Conservation (phyloP, 2,797 vertebrate species). For the Smutsia gigantea region DNA sequence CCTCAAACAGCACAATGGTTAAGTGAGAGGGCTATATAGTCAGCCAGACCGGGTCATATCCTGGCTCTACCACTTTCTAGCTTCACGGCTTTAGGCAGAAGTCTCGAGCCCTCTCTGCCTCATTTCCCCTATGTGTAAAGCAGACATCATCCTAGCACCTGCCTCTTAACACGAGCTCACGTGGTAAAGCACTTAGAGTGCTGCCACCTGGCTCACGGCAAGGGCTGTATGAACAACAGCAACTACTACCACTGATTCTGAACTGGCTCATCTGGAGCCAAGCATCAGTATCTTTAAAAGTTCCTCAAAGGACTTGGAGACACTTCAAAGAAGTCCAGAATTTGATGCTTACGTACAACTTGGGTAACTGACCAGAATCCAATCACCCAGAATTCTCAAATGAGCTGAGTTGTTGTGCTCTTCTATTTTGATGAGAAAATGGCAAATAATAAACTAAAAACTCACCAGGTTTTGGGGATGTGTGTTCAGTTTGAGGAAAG, state of each 20-base stretch:
- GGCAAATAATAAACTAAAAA: background rate
- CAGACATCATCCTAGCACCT: background rate
- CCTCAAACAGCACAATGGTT: background rate
- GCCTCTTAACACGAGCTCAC: rapidly evolving
- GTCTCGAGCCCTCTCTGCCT: background rate
- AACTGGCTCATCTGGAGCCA: rapidly evolving
- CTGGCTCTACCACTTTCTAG: background rate
- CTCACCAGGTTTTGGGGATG: background rate
- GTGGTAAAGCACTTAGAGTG: rapidly evolving
- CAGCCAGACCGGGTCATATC: rapidly evolving
- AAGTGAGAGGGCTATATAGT: background rate
- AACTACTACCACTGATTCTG: rapidly evolving
- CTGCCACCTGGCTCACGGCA: background rate
- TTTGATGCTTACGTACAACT: background rate
- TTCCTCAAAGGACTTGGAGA: background rate
- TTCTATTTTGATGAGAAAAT: background rate
- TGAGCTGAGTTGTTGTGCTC: background rate
- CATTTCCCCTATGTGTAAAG: background rate
- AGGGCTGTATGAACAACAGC: rapidly evolving
- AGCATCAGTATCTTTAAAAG: background rate
- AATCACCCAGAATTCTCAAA: background rate
- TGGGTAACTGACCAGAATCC: background rate
- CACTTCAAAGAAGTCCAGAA: background rate
- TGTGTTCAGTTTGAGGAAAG: background rate
- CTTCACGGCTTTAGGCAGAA: background rate